phyloP scores from a whole-genome alignment of 2,113 vertebrate genomes.

The Sakesphorus luctuosus region DNA sequence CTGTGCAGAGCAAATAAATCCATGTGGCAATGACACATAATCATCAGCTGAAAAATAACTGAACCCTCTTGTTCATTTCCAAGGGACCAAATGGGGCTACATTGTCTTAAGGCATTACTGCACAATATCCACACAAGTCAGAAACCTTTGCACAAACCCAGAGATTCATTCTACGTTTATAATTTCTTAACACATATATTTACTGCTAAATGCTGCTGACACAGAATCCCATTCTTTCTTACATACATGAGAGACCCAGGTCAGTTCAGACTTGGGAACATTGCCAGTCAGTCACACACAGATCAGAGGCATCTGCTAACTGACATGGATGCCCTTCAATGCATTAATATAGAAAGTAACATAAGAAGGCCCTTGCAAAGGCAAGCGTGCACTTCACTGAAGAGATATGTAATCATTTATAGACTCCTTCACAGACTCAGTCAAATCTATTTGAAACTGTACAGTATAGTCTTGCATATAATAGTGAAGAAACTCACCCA shows the following conservation, averaged over 20 bases:
- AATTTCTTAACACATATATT: constrained; percentile 3
- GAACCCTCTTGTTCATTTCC: constrained; percentile 13
- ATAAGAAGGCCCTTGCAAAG: background rate
- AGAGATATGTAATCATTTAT: background rate
- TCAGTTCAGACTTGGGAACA: background rate
- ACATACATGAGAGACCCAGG: background rate
- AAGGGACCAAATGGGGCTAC: background rate
- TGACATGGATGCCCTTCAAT: background rate
- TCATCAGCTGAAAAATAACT: constrained; percentile 53
- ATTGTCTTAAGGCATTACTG: constrained; percentile 22
- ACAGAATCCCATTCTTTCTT: background rate
- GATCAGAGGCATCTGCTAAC: constrained; percentile 27
- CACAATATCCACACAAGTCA: background rate
- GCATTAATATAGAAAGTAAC: background rate
- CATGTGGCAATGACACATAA: background rate
- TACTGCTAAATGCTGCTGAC: constrained; percentile 20
- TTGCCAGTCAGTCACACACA: background rate
- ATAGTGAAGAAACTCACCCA: background rate
- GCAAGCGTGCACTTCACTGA: background rate
- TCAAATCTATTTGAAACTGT: background rate
- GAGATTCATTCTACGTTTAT: background rate
- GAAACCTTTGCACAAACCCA: background rate
- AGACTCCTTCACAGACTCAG: background rate
- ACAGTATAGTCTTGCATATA: background rate
- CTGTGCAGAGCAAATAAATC: background rate